These are phyloP conservation scores for Drosophila setifemur DNA, from an alignment of 1,140 invertebrate species.

Conservation along the genomic window DNA sequence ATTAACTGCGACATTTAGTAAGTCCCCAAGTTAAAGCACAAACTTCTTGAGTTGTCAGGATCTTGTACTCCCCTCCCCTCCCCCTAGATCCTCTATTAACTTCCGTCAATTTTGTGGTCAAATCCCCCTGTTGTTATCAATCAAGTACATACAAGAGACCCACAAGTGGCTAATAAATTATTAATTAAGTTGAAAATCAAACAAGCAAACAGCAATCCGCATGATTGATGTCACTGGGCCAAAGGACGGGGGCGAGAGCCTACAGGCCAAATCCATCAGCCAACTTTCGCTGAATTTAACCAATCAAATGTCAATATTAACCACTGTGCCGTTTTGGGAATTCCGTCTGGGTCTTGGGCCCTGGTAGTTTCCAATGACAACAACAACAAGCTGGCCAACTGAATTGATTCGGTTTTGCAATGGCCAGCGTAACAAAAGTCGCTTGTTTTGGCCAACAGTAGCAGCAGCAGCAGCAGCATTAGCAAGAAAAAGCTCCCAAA, in stretches of 20 bases:
- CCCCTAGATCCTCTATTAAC: background rate
- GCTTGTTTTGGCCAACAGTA: conserved; percentile 38
- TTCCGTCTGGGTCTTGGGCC: background rate
- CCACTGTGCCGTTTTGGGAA: conserved; percentile 27
- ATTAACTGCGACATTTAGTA: no score
- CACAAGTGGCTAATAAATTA: conserved; percentile 45
- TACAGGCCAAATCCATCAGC: conserved; percentile 14
- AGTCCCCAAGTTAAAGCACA: background rate
- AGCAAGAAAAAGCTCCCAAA: conserved; percentile 41
- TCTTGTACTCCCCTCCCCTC: no score
- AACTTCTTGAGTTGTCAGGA: background rate
- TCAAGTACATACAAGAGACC: conserved; percentile 31
- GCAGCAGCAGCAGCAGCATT: conserved; percentile 4
- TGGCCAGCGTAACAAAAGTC: conserved; percentile 49
- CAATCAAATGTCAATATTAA: background rate
- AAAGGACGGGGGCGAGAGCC: background rate
- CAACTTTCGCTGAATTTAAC: background rate
- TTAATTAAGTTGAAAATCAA: conserved; percentile 46
- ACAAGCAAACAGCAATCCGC: conserved; percentile 18
- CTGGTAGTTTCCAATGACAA: conserved; percentile 8
- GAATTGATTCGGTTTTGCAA: conserved; percentile 32
- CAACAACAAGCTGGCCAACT: conserved; percentile 4
- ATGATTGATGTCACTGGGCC: conserved; percentile 25
- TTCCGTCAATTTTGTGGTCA: conserved; percentile 2
- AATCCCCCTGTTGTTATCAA: conserved; percentile 22